Conservation (phyloP, 2,888 invertebrate species). For the Empis stercorea region DNA sequence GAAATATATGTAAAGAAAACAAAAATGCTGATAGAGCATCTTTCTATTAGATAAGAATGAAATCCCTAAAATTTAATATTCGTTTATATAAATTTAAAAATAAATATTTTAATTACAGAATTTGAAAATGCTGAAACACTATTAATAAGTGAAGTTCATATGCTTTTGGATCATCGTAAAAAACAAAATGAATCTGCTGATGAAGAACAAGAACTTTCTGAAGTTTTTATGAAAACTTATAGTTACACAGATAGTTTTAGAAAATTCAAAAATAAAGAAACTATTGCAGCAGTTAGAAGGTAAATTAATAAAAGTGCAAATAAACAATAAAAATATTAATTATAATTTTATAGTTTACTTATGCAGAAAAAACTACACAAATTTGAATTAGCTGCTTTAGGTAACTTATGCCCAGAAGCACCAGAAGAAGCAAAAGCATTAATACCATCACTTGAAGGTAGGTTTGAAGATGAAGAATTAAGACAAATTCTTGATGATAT, state of each 20-base stretch:
- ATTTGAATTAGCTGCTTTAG: constrained; percentile 93
- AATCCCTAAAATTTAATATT: background rate
- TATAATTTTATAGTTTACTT: constrained; percentile 54
- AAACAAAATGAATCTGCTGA: constrained; percentile 96
- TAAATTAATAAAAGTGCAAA: constrained; percentile 34
- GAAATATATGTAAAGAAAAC: no score
- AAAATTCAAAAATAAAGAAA: constrained; percentile 97
- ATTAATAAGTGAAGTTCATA: constrained; percentile 88
- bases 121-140: constrained; percentile 98
- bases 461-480: constrained; percentile 97
- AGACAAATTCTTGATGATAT: constrained; percentile 93
- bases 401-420: constrained; percentile 97
- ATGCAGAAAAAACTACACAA: constrained; percentile 94
- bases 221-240: constrained; percentile 95
- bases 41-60: no score
- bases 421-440: constrained; percentile 97
- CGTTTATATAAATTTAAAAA: no score
- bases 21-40: no score
- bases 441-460: constrained; percentile 91
- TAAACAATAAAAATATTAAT: background rate
- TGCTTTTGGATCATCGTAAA: constrained; percentile 93
- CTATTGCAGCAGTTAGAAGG: constrained; percentile 92
- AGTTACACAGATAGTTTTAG: constrained; percentile 93
- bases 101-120: constrained; percentile 45
- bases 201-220: constrained; percentile 96